Evolutionary conservation across 2,113 vertebrate genomes (phyloP).

Genomic region (Chloroceryle aenea): DNA sequence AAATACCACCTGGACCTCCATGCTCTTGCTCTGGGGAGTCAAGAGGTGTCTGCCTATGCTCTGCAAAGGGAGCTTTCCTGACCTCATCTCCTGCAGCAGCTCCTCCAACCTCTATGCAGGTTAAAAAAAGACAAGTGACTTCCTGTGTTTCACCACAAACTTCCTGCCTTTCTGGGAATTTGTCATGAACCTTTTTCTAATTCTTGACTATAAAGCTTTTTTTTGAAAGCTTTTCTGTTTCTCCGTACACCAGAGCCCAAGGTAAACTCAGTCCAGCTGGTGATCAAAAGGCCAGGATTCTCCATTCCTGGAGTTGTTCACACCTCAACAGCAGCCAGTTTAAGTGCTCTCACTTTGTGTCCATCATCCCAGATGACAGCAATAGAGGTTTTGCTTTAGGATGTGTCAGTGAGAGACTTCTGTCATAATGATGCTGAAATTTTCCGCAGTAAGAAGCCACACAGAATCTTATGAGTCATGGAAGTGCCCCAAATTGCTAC

Average conservation of each 20-base stretch:
- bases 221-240: neutral
- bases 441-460: neutral
- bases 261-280: neutral
- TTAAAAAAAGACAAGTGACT: neutral
- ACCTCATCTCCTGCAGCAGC: neutral
- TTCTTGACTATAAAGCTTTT: neutral
- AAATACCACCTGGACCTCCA: neutral
- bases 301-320: neutral
- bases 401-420: neutral
- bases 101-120: neutral
- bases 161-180: conserved; percentile 23
- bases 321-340: neutral
- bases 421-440: neutral
- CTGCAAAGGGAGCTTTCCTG: neutral
- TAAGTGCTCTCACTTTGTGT: neutral
- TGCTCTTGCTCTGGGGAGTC: neutral
- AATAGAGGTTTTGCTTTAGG: neutral
- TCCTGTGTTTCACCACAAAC: conserved; percentile 44
- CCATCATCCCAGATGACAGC: neutral
- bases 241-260: neutral
- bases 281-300: neutral
- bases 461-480: neutral
- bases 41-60: neutral
- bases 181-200: neutral
- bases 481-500: neutral